Percentiles rank a stretch among this genome's conserved stretches.
Evolutionary conservation across 2,113 vertebrate genomes (phyloP).

Genomic region (Catharus bicknelli): DNA sequence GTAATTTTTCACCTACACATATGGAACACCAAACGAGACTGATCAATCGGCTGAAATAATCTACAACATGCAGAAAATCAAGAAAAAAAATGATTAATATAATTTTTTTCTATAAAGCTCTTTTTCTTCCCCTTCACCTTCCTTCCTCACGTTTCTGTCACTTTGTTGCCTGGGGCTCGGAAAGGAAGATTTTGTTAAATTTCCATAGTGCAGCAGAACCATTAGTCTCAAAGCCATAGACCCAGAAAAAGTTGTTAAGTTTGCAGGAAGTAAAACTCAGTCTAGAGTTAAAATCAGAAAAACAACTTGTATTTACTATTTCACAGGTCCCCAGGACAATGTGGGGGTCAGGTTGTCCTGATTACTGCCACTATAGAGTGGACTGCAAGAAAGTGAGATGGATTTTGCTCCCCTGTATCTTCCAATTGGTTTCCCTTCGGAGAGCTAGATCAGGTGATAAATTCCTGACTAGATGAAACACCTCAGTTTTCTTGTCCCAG

Average conservation of each 20-base stretch:
- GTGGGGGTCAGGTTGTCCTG: no score
- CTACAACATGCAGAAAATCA: background rate
- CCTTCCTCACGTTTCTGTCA: background rate
- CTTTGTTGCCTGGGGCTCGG: background rate
- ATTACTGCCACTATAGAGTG: fast-evolving
- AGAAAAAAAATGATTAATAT: background rate
- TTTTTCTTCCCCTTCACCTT: background rate
- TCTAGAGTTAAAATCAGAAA: background rate
- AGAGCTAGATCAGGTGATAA: background rate
- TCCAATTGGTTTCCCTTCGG: background rate
- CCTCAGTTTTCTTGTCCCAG: background rate
- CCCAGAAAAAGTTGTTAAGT: background rate
- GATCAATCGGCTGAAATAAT: background rate
- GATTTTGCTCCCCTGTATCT: background rate
- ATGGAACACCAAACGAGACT: background rate
- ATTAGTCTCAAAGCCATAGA: background rate
- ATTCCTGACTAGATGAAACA: background rate
- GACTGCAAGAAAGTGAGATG: background rate
- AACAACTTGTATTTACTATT: background rate
- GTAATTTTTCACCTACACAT: background rate
- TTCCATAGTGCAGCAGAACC: background rate
- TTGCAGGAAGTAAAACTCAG: background rate
- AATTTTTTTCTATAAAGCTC: background rate
- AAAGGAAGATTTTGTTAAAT: background rate
- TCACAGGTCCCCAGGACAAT: fast-evolving